A percentile compares a stretch with the other conserved stretches of the same genome.
Conservation (phyloP, 2,797 vertebrate genomes). For the Eulemur albifrons region DNA sequence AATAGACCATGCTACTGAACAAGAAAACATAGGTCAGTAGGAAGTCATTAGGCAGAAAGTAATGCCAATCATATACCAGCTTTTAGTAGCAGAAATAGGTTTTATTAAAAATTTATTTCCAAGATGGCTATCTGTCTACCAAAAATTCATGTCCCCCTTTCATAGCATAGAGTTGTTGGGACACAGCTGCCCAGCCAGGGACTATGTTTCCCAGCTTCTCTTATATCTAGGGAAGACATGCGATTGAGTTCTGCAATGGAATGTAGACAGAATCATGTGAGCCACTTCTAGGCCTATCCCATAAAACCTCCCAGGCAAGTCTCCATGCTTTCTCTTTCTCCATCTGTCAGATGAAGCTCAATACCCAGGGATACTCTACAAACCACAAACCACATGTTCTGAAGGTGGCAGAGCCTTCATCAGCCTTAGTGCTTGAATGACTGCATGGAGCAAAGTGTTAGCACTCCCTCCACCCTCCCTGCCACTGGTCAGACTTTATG, state of each 20-base stretch:
- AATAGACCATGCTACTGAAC: not conserved
- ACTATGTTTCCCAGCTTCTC: not conserved
- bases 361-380: not conserved
- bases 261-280: not conserved
- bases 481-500: not conserved
- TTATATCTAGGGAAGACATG: not conserved
- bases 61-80: not conserved
- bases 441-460: not conserved
- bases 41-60: not conserved
- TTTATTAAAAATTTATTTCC: not conserved
- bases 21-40: not conserved
- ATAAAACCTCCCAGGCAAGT: not conserved
- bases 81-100: not conserved
- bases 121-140: not conserved
- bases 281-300: not conserved
- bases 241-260: not conserved
- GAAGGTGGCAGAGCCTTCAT: not conserved
- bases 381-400: not conserved
- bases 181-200: not conserved
- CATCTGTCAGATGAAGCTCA: not conserved
- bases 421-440: not conserved
- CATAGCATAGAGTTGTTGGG: not conserved
- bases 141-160: not conserved
- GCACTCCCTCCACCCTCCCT: not conserved
- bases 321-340: not conserved